Base-by-base conservation (phyloP, 2,888 invertebrate genomes). In the Nebria salina region DNA sequence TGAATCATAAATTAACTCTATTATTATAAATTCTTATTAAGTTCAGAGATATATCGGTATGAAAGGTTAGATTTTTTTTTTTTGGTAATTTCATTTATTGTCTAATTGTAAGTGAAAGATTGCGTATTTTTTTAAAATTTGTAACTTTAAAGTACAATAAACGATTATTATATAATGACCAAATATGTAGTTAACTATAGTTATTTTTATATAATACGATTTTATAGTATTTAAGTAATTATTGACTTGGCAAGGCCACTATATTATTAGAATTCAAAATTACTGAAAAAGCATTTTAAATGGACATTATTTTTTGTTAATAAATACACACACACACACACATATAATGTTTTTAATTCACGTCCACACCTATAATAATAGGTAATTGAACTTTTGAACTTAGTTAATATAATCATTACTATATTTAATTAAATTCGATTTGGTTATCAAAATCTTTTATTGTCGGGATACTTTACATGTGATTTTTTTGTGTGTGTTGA, bases 371-470 rank as follows among this genome's bases (percentile, higher is more conserved):
- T 70, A 25, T 26, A 70, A 70, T 70, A 70, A 70, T n/a, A 20
- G 70, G 20, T 20, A 70, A 70, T 70, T 26, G 20, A 70, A 25
- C 70, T n/a, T 25, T 68, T 70, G 70, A 70, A 70, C 70, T 70
- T 34, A 1, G 11, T 25, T 70, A 70, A 34, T 70, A 25, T 25
- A 70, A 70, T 70, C 70, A 70, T 70, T 13, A 70, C 13, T 54
- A 0, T 54, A 54, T 25, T 5, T 70, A 70, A 20, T 70, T 70
- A 70, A 25, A 70, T 70, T 11, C 25, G 8, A 54, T 34, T 70
- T 15, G 70, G 70, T 70, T 70, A 70, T 70, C 25, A 70, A 20
- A 26, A 70, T 70, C 25, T 25, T 26, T 70, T 70, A 70, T 25
- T 25, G 70, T 25, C 20, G 15, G 20, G 54, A 54, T 54, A 54